phyloP scores from a whole-genome alignment of 1,140 invertebrate genomes.

The Archivesica marissinica region DNA sequence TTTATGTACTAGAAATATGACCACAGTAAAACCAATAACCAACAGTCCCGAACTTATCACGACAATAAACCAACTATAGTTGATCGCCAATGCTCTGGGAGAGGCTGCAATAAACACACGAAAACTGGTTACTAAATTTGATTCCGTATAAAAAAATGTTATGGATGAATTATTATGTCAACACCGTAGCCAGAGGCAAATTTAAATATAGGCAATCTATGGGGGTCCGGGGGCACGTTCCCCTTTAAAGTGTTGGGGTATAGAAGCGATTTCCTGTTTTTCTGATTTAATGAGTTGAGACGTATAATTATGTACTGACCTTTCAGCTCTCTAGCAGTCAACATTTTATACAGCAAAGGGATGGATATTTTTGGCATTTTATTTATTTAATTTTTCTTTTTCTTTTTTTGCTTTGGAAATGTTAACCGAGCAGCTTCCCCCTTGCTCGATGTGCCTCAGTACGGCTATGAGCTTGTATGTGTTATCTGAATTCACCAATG shows the following conservation, averaged over 20 bases:
- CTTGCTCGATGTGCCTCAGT: too few species aligned
- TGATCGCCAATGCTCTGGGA: conserved; percentile 87
- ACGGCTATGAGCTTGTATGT: too few species aligned
- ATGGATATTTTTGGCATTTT: too few species aligned
- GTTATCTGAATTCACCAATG: too few species aligned
- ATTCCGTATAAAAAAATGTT: neutral
- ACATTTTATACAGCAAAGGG: too few species aligned
- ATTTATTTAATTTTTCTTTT: neutral
- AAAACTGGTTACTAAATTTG: neutral
- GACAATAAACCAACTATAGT: conserved; percentile 97
- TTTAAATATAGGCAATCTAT: neutral
- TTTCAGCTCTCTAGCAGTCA: too few species aligned
- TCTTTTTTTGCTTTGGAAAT: neutral
- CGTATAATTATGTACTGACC: too few species aligned
- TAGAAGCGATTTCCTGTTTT: neutral
- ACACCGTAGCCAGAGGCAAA: neutral
- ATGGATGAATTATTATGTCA: neutral
- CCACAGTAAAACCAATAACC: conserved; percentile 94
- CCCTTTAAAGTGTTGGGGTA: neutral
- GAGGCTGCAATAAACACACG: conserved; percentile 64
- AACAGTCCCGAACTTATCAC: conserved; percentile 97
- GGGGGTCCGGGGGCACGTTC: neutral
- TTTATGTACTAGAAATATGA: conserved; percentile 88
- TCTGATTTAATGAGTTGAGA: neutral
- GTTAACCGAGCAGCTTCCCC: too few species aligned